These are phyloP conservation scores for Elaphurus davidianus DNA, from an alignment of 2,113 vertebrate genomes.

Conservation along the genomic window DNA sequence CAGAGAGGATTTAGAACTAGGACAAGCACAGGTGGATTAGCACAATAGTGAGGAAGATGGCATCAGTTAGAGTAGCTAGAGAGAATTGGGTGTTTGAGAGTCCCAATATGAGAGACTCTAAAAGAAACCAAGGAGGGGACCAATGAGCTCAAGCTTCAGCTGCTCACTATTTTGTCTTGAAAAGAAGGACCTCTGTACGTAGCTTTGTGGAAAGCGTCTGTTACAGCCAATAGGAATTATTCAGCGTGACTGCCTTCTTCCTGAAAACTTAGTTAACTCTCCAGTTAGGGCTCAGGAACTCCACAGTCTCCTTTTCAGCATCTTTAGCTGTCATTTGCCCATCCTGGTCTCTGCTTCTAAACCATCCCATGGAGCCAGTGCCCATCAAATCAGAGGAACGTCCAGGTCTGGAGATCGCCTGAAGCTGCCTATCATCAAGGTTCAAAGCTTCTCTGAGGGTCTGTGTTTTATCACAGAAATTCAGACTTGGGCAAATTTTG, in stretches of 20 bases:
- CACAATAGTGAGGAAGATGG: not conserved
- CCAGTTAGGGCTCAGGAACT: not conserved
- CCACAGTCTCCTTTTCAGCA: not conserved
- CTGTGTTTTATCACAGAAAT: not conserved
- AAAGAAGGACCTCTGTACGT: not conserved
- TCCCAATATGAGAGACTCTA: not conserved
- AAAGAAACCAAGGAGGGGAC: not conserved
- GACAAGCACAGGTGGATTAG: not conserved
- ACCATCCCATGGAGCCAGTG: no score
- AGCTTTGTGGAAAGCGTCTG: not conserved
- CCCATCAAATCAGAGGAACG: not conserved
- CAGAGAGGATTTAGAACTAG: not conserved
- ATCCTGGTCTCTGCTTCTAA: not conserved
- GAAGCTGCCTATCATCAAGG: not conserved
- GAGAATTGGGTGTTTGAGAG: not conserved
- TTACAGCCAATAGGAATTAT: not conserved
- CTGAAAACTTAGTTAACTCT: not conserved
- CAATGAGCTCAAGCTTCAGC: not conserved
- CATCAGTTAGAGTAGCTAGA: not conserved
- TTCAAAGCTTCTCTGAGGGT: not conserved
- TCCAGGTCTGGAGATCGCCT: not conserved
- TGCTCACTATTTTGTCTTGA: not conserved
- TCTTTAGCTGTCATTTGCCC: not conserved
- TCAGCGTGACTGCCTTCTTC: no score
- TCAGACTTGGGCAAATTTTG: not conserved